These are phyloP conservation scores for Crossaster papposus DNA, from an alignment of 53 echinoderm and acorn worm genomes.

Conservation along the genomic window DNA sequence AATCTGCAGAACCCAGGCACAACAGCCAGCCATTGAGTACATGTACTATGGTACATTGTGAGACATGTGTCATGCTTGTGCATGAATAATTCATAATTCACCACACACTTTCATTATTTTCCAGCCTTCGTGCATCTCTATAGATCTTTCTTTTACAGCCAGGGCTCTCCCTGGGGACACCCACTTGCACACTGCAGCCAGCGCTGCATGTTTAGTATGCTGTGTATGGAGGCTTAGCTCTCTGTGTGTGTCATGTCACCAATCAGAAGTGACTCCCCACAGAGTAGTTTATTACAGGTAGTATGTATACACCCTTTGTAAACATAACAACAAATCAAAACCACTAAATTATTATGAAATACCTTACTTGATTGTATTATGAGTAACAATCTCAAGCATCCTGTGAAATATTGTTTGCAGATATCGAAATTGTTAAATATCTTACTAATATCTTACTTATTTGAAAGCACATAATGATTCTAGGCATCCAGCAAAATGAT, in stretches of 20 bases:
- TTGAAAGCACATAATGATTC: no score
- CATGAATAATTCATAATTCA: constrained; percentile 1
- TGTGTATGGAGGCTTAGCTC: no score
- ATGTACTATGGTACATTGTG: not conserved
- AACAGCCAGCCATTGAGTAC: not conserved
- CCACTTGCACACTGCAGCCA: not conserved
- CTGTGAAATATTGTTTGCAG: no score
- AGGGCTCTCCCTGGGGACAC: not conserved
- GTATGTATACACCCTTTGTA: no score
- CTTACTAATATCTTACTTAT: no score
- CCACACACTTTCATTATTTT: not conserved
- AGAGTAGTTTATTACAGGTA: constrained; percentile 6
- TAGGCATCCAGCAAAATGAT: no score
- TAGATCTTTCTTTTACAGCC: not conserved
- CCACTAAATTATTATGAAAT: no score
- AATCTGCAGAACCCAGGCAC: not conserved
- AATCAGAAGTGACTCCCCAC: not conserved
- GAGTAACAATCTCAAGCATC: no score
- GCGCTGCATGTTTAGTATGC: not conserved
- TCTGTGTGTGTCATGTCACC: not conserved
- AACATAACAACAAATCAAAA: no score
- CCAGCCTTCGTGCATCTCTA: not conserved
- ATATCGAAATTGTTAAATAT: no score
- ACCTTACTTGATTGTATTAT: no score
- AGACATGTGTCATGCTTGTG: not conserved